Base-by-base conservation (phyloP, 2,888 invertebrate genomes). In the Erebia ligea region DNA sequence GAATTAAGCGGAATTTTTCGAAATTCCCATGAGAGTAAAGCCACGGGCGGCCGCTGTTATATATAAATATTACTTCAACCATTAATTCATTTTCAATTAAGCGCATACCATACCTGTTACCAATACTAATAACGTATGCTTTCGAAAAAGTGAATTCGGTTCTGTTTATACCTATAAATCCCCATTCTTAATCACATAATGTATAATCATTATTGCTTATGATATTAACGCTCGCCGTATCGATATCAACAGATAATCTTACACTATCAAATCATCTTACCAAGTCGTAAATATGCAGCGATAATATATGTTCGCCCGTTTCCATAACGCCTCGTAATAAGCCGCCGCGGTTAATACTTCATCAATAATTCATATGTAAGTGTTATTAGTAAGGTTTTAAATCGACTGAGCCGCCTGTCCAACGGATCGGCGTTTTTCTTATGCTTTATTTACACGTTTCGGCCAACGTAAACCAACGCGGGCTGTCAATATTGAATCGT, bases 301-400 rank as follows among this genome's bases (percentile, higher is more conserved):
- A 82, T 86, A 87, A 86, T 86, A 80, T 78, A 81, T 83, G 81
- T 83, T 82, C 77, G 80, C 82, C 84, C 82, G 81, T 84, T 86
- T 82, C 80, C 81, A 83, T 86, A 85, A 87, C 81, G 79, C 78
- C 80, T 81, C 81, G 81, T 87, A 88, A 86, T 84, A 82, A 84
- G 81, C 82, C 80, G 80, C 82, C 78, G 77, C 80, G 81, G 83
- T 86, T 83, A 83, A 85, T 79, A 81, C 82, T 80, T 82, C 83
- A 85, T 88, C 80, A 84, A 88, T 87, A 84, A 89, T 86, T 87
- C 81, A 86, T 86, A 76, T 76, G 71, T 81, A 78, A 82, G 83
- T 83, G 81, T 84, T 83, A 82, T 82, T 83, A 80, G 79, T 80
- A 77, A 77, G 76, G 68, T 73, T 75, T 77, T 75, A 74, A 75